Evolutionary conservation across 1,140 invertebrate genomes (phyloP).

Genomic region (Microvelia longipes): DNA sequence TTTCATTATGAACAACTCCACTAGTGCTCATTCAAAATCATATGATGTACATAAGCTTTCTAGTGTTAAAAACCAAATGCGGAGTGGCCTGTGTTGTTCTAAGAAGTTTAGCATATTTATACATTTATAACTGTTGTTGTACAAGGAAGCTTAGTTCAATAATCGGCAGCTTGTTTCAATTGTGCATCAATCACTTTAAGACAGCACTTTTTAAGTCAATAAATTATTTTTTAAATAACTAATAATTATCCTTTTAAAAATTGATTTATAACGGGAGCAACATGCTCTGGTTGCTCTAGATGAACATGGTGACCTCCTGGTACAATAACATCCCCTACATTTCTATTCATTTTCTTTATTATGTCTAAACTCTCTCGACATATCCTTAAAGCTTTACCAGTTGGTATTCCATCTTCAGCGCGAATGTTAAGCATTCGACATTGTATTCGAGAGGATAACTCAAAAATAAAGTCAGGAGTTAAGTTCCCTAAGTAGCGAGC

Average conservation of each 20-base stretch:
- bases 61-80: too few relatives aligned
- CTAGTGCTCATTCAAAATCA: too few relatives aligned
- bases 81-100: too few relatives aligned
- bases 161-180: too few relatives aligned
- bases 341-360: slow-evolving; percentile 28
- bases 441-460: slow-evolving; percentile 1
- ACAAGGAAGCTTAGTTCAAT: too few relatives aligned
- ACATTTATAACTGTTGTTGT: too few relatives aligned
- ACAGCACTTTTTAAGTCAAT: too few relatives aligned
- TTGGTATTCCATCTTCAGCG: slow-evolving; percentile 10
- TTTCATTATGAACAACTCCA: too few relatives aligned
- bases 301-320: slow-evolving; percentile 71
- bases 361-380: slow-evolving; percentile 4
- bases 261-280: slow-evolving; percentile 43
- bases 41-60: too few relatives aligned
- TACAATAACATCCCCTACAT: slow-evolving; percentile 48
- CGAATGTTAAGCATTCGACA: slow-evolving; percentile 11
- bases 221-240: too few relatives aligned
- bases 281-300: slow-evolving; percentile 52
- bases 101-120: too few relatives aligned
- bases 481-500: background rate
- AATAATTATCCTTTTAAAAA: slow-evolving; percentile 46
- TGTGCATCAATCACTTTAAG: too few relatives aligned
- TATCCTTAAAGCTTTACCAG: background rate
- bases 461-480: background rate